Percentiles rank a stretch among this genome's conserved stretches.
Conservation (phyloP, 1,140 invertebrate species). For the Hypothenemus hampei region DNA sequence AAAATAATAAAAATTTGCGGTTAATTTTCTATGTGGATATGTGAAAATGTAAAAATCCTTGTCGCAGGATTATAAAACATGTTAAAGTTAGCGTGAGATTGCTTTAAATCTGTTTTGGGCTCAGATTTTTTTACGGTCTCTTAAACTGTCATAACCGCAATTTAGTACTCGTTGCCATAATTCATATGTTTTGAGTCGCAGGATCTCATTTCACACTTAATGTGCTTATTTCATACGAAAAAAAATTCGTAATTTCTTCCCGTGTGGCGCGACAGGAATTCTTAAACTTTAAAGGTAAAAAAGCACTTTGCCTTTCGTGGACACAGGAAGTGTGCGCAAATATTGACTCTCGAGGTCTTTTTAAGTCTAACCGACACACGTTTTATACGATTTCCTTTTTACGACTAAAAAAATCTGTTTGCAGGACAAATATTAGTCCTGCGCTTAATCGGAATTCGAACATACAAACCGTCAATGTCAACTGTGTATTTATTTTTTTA, state of each 20-base stretch:
- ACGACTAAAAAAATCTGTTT: constrained; percentile 16
- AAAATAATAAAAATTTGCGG: no score
- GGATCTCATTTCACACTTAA: constrained; percentile 21
- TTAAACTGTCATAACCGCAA: constrained; percentile 19
- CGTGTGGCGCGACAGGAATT: no score
- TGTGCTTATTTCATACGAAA: no score
- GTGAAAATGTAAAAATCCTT: constrained; percentile 13
- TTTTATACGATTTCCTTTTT: constrained; percentile 12
- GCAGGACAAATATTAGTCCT: constrained; percentile 10
- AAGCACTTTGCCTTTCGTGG: not conserved
- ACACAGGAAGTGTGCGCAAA: constrained; percentile 32
- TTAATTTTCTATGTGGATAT: no score
- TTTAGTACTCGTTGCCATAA: constrained; percentile 22
- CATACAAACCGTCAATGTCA: no score
- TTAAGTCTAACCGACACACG: constrained; percentile 18
- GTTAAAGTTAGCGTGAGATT: constrained; percentile 14
- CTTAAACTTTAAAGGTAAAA: no score
- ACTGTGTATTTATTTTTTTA: no score
- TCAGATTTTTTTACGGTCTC: constrained; percentile 18
- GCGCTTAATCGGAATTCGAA: constrained; percentile 8
- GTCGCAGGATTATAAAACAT: constrained; percentile 11
- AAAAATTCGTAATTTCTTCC: no score
- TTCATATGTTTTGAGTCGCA: constrained; percentile 15
- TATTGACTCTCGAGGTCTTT: constrained; percentile 28
- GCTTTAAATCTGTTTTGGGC: constrained; percentile 1